Percentiles rank a stretch among this genome's conserved stretches.
phyloP scores from a whole-genome alignment of 2,797 vertebrate species.

The Paguma larvata region DNA sequence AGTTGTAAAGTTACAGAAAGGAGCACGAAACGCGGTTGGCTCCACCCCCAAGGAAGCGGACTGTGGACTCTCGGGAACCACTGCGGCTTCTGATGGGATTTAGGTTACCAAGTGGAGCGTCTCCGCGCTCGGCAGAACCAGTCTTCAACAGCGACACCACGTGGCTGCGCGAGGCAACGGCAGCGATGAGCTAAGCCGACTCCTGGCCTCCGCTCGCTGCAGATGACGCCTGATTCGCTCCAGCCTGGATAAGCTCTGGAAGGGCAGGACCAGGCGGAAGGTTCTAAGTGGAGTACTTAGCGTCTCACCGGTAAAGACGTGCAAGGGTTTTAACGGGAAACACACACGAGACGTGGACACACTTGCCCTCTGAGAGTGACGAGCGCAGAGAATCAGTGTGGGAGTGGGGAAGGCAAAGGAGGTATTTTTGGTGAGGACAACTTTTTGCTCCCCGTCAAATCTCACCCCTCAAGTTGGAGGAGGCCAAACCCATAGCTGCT shows the following conservation, averaged over 20 bases:
- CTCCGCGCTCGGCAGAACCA: accelerated
- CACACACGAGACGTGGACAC: neutral
- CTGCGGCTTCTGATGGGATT: neutral
- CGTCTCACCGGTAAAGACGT: neutral
- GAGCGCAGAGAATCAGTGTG: neutral
- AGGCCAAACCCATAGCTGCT: neutral
- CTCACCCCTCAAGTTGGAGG: neutral
- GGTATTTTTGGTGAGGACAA: neutral
- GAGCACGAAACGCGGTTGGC: neutral
- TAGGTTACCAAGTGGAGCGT: neutral
- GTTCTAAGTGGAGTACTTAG: neutral
- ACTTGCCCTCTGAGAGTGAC: neutral
- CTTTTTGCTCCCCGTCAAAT: neutral
- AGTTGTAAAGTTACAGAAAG: neutral
- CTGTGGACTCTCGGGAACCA: neutral
- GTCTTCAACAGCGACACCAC: neutral
- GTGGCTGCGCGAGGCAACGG: neutral
- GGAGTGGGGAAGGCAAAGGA: neutral
- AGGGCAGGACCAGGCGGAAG: neutral
- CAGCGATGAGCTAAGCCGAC: accelerated
- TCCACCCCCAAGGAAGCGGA: neutral
- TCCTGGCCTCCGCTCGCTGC: accelerated
- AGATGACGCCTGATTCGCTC: neutral
- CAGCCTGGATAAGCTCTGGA: neutral
- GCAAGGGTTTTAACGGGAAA: neutral